phyloP scores from a whole-genome alignment of 2,113 vertebrate species.

The Etheostoma cragini region DNA sequence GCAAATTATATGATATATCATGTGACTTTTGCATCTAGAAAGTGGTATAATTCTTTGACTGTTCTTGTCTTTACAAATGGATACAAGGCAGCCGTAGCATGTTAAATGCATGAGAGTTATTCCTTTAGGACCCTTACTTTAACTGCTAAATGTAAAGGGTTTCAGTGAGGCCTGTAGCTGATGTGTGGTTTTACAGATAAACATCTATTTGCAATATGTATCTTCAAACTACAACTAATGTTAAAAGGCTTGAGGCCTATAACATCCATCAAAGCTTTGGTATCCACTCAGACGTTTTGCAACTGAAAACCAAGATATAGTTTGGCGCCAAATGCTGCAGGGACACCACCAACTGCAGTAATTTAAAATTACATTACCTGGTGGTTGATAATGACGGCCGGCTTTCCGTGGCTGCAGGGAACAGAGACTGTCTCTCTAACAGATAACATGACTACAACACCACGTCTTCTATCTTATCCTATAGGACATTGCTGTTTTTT shows the following conservation, averaged over 20 bases:
- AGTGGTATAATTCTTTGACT: background rate
- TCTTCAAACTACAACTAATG: background rate
- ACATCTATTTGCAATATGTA: background rate
- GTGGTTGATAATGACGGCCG: conserved; percentile 29
- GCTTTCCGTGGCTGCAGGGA: conserved; percentile 22
- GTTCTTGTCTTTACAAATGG: background rate
- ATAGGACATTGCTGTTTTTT: conserved; percentile 5
- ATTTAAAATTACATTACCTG: conserved; percentile 14
- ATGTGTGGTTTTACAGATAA: background rate
- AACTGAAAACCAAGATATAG: background rate
- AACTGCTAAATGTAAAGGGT: background rate
- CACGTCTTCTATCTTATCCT: conserved; percentile 14
- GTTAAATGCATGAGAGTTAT: background rate
- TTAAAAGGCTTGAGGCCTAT: background rate
- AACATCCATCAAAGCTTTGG: conserved; percentile 5
- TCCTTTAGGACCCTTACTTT: background rate
- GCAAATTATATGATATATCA: background rate
- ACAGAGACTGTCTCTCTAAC: background rate
- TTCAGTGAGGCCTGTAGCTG: background rate
- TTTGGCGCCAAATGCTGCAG: conserved; percentile 12
- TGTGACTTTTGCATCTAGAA: background rate
- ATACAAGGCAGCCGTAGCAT: background rate
- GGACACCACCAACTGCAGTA: conserved; percentile 8
- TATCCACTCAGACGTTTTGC: background rate
- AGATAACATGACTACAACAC: conserved; percentile 27